Base-by-base conservation (phyloP, 2,888 invertebrate species). In the Drosophila cognata region DNA sequence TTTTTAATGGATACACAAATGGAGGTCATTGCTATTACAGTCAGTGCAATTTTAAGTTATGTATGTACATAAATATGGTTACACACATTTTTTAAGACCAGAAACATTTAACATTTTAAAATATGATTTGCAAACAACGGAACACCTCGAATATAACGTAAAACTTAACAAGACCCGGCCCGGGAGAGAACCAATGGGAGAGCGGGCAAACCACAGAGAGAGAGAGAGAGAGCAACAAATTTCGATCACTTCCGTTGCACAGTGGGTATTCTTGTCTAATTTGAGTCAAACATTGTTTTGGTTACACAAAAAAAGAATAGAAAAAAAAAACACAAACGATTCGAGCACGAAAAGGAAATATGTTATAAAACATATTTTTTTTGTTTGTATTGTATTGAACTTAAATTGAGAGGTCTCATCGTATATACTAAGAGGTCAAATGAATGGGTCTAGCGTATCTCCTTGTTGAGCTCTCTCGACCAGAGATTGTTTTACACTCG, bases 161-260 rank as follows among this genome's bases (percentile, higher is more conserved):
- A 68, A 52, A 46, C 59, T 8, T 76, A 63, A 69, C 71, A 66
- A 78, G 43, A 65, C 36, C 57, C 66, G 69, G 58, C 43, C 51
- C 16, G 33, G 46, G 52, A 41, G 64, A 65, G 65, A 51, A 16
- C 28, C 46, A 11, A 4, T 7, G 33, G 58, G 38, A 31, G 29
- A 61, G 56, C 18, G n/a, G 57, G 52, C 18, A 29, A 29, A 13
- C 41, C 13, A 25, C 38, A 60, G 18, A 59, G 43, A 48, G 8
- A 36, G 62, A 35, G 38, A 46, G 53, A 18, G 55, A 16, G 28
- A 36, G 28, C 10, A 57, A 60, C 58, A 64, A 78, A 38, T 60
- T 52, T 46, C n/a, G 79, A 71, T 74, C 79, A 29, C 29, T 31
- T 35, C 29, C 31, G 28, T 28, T 62, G 75, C 52, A 77, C 70